These are phyloP conservation scores for Lepus europaeus DNA, from an alignment of 2,113 vertebrate genomes.

Conservation along the genomic window DNA sequence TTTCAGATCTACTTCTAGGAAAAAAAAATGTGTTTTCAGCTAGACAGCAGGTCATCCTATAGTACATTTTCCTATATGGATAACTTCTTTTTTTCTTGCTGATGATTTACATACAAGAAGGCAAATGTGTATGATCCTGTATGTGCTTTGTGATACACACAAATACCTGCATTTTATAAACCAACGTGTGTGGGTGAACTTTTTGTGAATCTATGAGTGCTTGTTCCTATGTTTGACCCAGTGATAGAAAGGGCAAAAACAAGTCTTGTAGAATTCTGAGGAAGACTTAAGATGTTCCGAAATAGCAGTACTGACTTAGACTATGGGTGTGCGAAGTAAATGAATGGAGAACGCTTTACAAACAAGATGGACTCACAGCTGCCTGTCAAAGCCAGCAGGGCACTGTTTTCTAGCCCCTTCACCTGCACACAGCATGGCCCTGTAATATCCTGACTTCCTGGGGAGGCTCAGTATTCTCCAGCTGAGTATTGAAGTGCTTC, in stretches of 20 bases:
- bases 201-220: background rate
- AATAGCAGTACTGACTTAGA: background rate
- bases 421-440: background rate
- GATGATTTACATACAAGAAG: background rate
- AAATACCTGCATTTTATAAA: background rate
- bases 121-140: accelerated
- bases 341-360: background rate
- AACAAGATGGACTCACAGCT: background rate
- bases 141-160: background rate
- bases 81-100: background rate
- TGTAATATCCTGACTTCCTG: background rate
- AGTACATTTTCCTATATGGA: background rate
- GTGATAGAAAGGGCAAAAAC: background rate
- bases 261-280: background rate
- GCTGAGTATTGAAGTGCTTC: background rate
- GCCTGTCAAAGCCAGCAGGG: background rate
- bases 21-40: background rate
- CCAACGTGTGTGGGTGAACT: background rate
- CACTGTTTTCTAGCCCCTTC: background rate
- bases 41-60: background rate
- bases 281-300: background rate
- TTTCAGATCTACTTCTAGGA: background rate
- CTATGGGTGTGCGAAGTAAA: background rate
- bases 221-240: background rate
- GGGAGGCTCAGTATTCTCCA: too few relatives aligned